A percentile compares a stretch with the other conserved stretches of the same genome.
Conservation (phyloP, 2,113 vertebrate genomes). For the Neotragus pygmaeus region DNA sequence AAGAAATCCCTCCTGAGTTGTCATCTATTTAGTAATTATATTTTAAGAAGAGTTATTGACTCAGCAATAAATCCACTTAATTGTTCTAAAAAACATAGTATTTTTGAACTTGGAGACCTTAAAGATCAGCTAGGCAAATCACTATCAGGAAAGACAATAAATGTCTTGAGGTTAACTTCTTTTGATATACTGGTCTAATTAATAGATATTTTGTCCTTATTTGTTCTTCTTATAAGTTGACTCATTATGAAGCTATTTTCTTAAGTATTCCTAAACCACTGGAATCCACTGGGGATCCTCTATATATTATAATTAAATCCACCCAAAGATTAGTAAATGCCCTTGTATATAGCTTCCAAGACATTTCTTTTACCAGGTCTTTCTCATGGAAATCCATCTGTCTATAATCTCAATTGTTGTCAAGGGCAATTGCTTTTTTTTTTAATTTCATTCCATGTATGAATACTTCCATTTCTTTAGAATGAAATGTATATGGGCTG, state of each 20-base stretch:
- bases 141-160: neutral
- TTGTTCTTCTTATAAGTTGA: neutral
- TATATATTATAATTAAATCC: neutral
- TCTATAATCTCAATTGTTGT: neutral
- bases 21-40: neutral
- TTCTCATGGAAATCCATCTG: neutral
- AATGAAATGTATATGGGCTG: neutral
- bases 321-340: neutral
- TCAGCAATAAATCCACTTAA: neutral
- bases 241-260: neutral
- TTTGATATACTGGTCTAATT: neutral
- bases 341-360: neutral
- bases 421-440: neutral
- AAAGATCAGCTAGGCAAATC: neutral
- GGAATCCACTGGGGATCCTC: neutral
- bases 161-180: neutral
- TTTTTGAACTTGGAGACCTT: neutral
- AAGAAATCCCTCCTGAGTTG: neutral
- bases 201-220: neutral
- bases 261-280: neutral
- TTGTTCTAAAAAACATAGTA: neutral
- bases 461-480: neutral
- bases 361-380: neutral
- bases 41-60: slow-evolving; percentile 22
- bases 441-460: neutral